Percentiles rank a stretch among this genome's conserved stretches.
phyloP scores from a whole-genome alignment of 2,113 vertebrate species.

The Antennarius striatus region DNA sequence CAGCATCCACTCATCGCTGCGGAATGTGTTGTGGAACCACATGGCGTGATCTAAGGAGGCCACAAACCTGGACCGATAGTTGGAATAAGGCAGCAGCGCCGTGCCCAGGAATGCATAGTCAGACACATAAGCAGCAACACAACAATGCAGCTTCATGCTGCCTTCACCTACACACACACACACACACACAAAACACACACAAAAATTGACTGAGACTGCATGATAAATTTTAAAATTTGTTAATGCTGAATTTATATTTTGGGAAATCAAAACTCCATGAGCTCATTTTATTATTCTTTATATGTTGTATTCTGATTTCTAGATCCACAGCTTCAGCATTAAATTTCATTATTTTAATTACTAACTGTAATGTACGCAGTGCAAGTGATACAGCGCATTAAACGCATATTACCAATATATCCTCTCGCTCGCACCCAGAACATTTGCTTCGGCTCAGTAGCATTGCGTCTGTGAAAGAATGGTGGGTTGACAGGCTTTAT shows the following conservation, averaged over 20 bases:
- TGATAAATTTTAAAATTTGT: background rate
- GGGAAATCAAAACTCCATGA: too few species aligned
- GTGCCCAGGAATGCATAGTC: constrained; percentile 90
- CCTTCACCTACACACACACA: constrained; percentile 74
- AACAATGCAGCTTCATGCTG: constrained; percentile 95
- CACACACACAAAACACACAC: constrained; percentile 10
- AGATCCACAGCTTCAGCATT: too few species aligned
- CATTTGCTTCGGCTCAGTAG: constrained; percentile 83
- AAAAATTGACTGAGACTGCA: background rate
- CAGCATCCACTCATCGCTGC: constrained; percentile 95
- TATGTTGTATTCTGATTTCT: too few species aligned
- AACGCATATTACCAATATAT: constrained; percentile 84
- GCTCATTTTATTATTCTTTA: too few species aligned
- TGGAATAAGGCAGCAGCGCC: constrained; percentile 80
- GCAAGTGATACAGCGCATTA: background rate
- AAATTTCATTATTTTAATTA: background rate
- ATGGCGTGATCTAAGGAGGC: constrained; percentile 94
- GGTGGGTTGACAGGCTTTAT: constrained; percentile 87
- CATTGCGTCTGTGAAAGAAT: constrained; percentile 50
- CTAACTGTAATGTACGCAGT: background rate
- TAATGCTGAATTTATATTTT: too few species aligned
- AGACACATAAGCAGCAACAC: constrained; percentile 93
- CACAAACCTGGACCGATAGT: constrained; percentile 72
- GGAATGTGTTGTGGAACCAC: constrained; percentile 95
- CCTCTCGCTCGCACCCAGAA: constrained; percentile 93